These are phyloP conservation scores for Cheirogaleus major DNA, from an alignment of 2,797 vertebrate genomes.

Conservation along the genomic window DNA sequence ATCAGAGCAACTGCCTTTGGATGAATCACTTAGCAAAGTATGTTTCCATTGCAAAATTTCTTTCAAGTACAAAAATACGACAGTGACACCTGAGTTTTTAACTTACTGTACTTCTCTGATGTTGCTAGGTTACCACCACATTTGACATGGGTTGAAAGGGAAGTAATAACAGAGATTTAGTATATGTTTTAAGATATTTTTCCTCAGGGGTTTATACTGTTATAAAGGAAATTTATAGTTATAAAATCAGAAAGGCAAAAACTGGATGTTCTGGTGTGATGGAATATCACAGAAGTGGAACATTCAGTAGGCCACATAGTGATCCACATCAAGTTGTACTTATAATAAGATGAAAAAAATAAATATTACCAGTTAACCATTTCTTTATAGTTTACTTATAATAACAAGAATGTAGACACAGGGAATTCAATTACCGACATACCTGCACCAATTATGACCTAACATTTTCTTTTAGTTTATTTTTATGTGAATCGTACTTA, in stretches of 20 bases:
- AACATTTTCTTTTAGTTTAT: not conserved
- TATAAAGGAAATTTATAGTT: constrained; percentile 67
- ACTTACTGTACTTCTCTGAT: constrained; percentile 84
- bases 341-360: not conserved
- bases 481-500: not conserved
- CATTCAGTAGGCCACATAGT: constrained; percentile 29
- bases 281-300: constrained; percentile 15
- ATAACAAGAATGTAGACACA: not conserved
- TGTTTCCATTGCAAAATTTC: constrained; percentile 49
- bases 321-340: not conserved
- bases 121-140: constrained; percentile 92
- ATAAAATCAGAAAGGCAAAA: constrained; percentile 69
- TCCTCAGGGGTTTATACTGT: constrained; percentile 32
- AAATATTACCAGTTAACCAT: not conserved
- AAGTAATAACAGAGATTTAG: constrained; percentile 84
- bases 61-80: constrained; percentile 59
- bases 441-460: not conserved
- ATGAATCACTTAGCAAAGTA: constrained; percentile 66
- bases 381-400: constrained; percentile 4
- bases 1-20: constrained; percentile 34
- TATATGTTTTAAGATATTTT: constrained; percentile 71
- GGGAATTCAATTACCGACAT: not conserved
- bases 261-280: constrained; percentile 41
- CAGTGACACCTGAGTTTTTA: constrained; percentile 69
- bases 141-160: constrained; percentile 88